A percentile compares a stretch with the other conserved stretches of the same genome.
Evolutionary conservation across 2,888 invertebrate species (phyloP).

Genomic region (Buathra laborator): DNA sequence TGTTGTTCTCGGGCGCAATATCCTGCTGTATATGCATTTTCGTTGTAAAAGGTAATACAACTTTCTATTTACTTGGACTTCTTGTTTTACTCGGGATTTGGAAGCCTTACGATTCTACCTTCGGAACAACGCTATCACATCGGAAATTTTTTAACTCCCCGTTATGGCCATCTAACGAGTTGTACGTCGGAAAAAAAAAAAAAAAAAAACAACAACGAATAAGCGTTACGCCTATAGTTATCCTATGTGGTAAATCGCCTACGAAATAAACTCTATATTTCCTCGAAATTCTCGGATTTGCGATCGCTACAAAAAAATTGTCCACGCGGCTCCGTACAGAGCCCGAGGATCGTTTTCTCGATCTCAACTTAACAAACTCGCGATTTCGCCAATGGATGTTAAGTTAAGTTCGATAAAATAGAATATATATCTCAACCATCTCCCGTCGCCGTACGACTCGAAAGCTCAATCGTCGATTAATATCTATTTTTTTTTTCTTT

Average conservation of each 20-base stretch:
- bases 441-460: constrained; percentile 31
- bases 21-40: constrained; percentile 47
- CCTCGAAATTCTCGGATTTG: constrained; percentile 6
- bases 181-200: constrained; percentile 10
- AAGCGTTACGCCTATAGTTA: constrained; percentile 33
- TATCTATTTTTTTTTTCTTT: constrained; percentile 2
- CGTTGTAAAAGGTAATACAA: constrained; percentile 63
- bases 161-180: constrained; percentile 42
- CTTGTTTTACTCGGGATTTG: constrained; percentile 46
- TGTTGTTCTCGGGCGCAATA: constrained; percentile 34
- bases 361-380: constrained; percentile 29
- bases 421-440: constrained; percentile 31
- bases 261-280: constrained; percentile 43
- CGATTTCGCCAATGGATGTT: constrained; percentile 20
- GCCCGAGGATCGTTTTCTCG: constrained; percentile 13
- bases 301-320: constrained; percentile 47
- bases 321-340: constrained; percentile 29
- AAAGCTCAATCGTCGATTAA: constrained; percentile 36
- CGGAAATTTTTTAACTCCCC: constrained; percentile 36
- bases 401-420: constrained; percentile 43
- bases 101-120: constrained; percentile 63
- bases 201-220: neutral
- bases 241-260: constrained; percentile 1
- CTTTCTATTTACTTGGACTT: constrained; percentile 56
- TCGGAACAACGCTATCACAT: constrained; percentile 63